Base-by-base conservation (phyloP, 2,888 invertebrate genomes). In the Molorchus minor region DNA sequence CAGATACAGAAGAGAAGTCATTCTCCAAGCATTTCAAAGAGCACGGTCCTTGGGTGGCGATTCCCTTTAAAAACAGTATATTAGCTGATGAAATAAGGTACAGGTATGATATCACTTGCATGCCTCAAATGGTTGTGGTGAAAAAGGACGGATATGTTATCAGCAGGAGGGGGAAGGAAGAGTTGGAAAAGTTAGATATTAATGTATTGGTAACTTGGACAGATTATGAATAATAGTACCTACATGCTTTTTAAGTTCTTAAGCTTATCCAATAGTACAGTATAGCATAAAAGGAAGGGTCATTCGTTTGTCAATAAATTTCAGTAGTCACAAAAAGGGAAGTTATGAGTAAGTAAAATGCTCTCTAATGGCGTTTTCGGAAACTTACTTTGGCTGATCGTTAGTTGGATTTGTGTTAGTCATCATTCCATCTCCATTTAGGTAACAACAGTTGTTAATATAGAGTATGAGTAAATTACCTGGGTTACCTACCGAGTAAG, bases 201-300 rank as follows among this genome's bases (percentile, higher is more conserved):
- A 70, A 72, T 45, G 71, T 71, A 0, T 46, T 71, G 33, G 70
- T 72, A 1, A 68, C 71, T 15, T 71, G 72, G 71, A 68, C 62
- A 3, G 71, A 72, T 21, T 71, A 60, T 46, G 53, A 19, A 5
- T 29, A 33, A 10, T 33, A 33, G 12, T n/a, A n/a, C n/a, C n/a
- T n/a, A n/a, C n/a, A n/a, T n/a, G n/a, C n/a, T n/a, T n/a, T n/a
- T n/a, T n/a, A n/a, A n/a, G n/a, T n/a, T n/a, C n/a, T n/a, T n/a
- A n/a, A n/a, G n/a, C n/a, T n/a, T n/a, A n/a, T n/a, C n/a, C n/a
- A n/a, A n/a, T n/a, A n/a, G n/a, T n/a, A n/a, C n/a, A n/a, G n/a
- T n/a, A n/a, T n/a, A n/a, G n/a, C n/a, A 33, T 33, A 5, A 25
- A 5, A 25, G 3, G 25, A 25, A 25, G 8, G 25, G 3, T 8